Conservation (phyloP, 2,797 vertebrate species). For the Emys orbicularis region DNA sequence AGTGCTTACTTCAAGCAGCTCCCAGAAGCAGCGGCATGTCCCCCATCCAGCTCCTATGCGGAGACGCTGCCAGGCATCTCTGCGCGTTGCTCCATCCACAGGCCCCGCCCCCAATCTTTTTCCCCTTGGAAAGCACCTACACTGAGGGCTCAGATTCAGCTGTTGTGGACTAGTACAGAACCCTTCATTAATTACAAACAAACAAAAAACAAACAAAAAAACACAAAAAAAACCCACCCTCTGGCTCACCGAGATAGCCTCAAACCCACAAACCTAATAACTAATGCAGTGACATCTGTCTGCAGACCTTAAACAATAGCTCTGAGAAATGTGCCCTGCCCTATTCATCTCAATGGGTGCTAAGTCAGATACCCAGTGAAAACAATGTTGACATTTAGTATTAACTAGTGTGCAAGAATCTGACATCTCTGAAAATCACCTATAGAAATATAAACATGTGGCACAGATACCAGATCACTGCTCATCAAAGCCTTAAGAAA, state of each 20-base stretch:
- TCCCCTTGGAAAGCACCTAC: neutral
- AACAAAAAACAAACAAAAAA: neutral
- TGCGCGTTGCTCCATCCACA: too few species aligned
- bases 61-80: too few species aligned
- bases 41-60: too few species aligned
- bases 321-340: neutral
- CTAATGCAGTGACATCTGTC: neutral
- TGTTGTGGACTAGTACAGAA: neutral
- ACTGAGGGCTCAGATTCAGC: neutral
- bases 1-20: too few species aligned
- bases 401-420: neutral
- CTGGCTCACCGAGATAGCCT: neutral
- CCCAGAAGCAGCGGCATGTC: too few species aligned
- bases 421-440: neutral
- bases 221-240: neutral
- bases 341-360: neutral
- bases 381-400: neutral
- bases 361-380: neutral
- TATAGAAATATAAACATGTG: neutral
- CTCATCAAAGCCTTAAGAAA: slow-evolving; percentile 17
- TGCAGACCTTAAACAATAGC: neutral
- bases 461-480: neutral
- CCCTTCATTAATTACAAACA: neutral
- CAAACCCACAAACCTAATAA: rapidly evolving
- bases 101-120: neutral